Conservation (phyloP, 2,113 vertebrate species). For the Epinephelus cyanopodus region DNA sequence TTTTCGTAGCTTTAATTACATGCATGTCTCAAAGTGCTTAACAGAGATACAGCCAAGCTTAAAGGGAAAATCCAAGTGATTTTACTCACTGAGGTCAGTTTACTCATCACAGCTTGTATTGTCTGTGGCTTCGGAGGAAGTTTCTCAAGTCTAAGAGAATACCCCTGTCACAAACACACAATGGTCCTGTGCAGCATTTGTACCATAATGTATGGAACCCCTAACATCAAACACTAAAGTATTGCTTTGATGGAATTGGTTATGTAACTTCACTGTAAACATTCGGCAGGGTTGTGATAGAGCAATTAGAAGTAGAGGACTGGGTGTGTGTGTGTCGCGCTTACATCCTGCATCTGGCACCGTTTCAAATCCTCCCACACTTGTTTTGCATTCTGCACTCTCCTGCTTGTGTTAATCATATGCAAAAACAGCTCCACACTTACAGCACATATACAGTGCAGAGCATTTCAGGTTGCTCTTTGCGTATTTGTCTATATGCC, state of each 20-base stretch:
- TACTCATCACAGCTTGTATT: background rate
- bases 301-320: constrained; percentile 57
- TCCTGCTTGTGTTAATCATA: constrained; percentile 59
- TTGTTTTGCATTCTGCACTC: constrained; percentile 67
- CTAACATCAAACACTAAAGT: background rate
- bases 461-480: constrained; percentile 23
- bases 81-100: background rate
- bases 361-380: constrained; percentile 75
- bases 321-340: constrained; percentile 61
- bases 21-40: background rate
- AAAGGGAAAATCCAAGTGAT: background rate
- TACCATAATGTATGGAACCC: background rate
- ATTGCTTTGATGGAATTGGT: constrained; percentile 18
- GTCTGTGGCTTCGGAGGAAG: background rate
- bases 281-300: constrained; percentile 47
- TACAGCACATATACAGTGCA: constrained; percentile 16
- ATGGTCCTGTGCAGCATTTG: background rate
- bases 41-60: background rate
- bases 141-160: background rate
- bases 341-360: constrained; percentile 59
- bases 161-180: background rate
- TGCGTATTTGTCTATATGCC: background rate
- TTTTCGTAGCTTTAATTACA: constrained; percentile 9
- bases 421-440: constrained; percentile 60
- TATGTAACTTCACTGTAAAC: constrained; percentile 42